phyloP scores from a whole-genome alignment of 2,113 vertebrate genomes.

The Montifringilla adamsi region DNA sequence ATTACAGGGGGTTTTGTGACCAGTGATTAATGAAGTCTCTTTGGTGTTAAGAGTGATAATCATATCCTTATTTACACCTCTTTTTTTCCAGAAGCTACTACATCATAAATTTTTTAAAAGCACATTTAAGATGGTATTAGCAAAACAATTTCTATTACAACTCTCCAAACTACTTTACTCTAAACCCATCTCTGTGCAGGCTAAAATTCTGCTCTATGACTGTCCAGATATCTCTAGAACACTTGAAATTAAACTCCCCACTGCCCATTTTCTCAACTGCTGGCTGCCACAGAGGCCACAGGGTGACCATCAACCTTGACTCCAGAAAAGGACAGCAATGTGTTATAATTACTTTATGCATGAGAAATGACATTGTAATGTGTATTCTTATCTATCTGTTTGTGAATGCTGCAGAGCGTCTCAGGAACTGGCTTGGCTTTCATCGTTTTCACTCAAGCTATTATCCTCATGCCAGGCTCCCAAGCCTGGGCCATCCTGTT shows the following conservation, averaged over 20 bases:
- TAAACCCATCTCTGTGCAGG: neutral
- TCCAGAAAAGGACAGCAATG: neutral
- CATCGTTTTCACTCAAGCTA: constrained; percentile 86
- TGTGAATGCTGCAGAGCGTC: constrained; percentile 74
- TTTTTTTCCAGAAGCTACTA: neutral
- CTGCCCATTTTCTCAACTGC: neutral
- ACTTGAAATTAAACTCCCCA: neutral
- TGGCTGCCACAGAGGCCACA: neutral
- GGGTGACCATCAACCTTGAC: neutral
- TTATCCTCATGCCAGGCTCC: constrained; percentile 85
- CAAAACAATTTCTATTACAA: neutral
- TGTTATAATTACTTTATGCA: neutral
- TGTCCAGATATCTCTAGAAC: neutral
- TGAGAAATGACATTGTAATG: neutral
- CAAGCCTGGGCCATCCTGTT: constrained; percentile 90
- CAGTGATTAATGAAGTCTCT: neutral
- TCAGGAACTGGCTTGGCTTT: constrained; percentile 91
- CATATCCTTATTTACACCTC: neutral
- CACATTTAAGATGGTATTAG: neutral
- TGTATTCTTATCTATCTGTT: neutral
- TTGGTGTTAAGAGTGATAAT: neutral
- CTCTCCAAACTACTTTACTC: neutral
- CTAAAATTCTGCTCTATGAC: neutral
- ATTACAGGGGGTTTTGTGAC: neutral
- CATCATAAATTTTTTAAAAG: accelerated